Base-by-base conservation (phyloP, 2,888 invertebrate genomes). In the Orchestes rusci region DNA sequence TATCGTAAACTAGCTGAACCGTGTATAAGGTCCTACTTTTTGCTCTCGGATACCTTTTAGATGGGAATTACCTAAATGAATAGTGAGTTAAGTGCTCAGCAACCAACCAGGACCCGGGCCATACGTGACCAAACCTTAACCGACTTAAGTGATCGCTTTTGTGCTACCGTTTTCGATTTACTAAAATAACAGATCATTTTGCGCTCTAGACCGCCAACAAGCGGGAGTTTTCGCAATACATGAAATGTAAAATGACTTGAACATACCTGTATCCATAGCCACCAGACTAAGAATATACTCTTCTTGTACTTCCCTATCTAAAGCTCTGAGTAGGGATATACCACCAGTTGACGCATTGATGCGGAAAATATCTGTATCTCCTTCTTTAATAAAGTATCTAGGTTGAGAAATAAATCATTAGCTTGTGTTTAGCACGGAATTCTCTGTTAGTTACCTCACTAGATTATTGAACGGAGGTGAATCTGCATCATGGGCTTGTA, bases 211-310 rank as follows among this genome's bases (percentile, higher is more conserved):
- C n/a, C n/a, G n/a, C n/a, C n/a, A n/a, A n/a, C n/a, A n/a, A n/a
- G n/a, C n/a, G n/a, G n/a, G n/a, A n/a, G n/a, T n/a, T n/a, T n/a
- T n/a, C n/a, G n/a, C n/a, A n/a, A n/a, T n/a, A n/a, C n/a, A n/a
- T n/a, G n/a, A n/a, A 12, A 31, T 12, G 5, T 12, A 12, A 10
- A 12, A 12, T 31, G 13, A n/a, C 31, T 5, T n/a, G 32, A 10
- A 73, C 79, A 79, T 71, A 91, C 92, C 92, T 57, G 91, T 90
- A 73, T 93, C 93, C 88, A 92, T 91, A 47, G 92, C 93, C 48
- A 91, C 88, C 39, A 93, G 74, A 2, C 89, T 87, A 54, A 93
- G 72, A 39, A 82, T 80, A 64, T 91, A 91, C 70, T 88, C 87
- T 49, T 84, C 77, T 60, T 89, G 84, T 51, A 77, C 70, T 72